Base-by-base conservation (phyloP, 1,140 invertebrate species). In the Triops cancriformis region DNA sequence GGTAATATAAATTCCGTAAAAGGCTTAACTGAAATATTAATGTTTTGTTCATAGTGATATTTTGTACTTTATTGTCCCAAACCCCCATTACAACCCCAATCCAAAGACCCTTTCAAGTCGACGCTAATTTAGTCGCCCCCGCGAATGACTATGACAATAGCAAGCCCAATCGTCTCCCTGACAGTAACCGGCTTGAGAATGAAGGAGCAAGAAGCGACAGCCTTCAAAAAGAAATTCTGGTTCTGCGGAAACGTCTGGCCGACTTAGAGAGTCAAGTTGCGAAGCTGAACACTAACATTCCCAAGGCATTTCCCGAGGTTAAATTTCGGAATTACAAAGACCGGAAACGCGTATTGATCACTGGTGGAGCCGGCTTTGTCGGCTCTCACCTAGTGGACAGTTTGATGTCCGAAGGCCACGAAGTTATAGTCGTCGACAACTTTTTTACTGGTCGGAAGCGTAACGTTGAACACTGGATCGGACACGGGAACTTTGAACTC, bases 401-500 rank as follows among this genome's bases (percentile, higher is more conserved):
- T 80, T 86, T 99, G 41, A 98, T 99, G 97, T 86, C 93, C 76
- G 91, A 94, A 82, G 98, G 98, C 0, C 98, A 99, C 87, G 97
- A 99, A 87, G 94, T 99, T 0, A 98, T 96, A 82, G 97, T 98
- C 5, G 94, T 94, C 5, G 98, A 99, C 84, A 99, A 99, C 85
- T 99, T 98, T 85, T 99, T 98, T 85, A 99, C 98, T 14, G 97
- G 97, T 1, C 87, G 96, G 72, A 98, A 98, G 84, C 87, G 93
- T 37, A 99, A 99, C 86, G 93, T 99, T 0, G 97, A 98, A 83
- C 97, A 99, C 83, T 99, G 98, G 98, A 91, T 99, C 80, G 97
- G 97, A 0, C 98, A 99, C 86, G 92, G 96, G 82, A 99, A 99
- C 85, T 99, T 99, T 87, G 98, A 99, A 86, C 86, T 99, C 42